These are phyloP conservation scores for Chironex yamaguchii DNA, from an alignment of 30 jellyfish, hydroid and myxozoan genomes.

Conservation along the genomic window DNA sequence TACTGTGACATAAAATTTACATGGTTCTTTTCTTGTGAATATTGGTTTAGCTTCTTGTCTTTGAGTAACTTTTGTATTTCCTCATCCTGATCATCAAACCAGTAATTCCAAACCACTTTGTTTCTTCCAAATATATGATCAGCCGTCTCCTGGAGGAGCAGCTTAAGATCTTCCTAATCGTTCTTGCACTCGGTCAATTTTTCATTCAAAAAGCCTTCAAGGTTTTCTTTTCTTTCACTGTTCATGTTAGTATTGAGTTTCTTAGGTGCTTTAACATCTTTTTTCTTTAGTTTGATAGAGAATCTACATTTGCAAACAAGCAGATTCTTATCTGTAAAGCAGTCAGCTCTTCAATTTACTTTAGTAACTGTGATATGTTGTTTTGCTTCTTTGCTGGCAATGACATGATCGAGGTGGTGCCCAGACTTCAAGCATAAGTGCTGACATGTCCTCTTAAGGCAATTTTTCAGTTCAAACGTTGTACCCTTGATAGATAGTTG, in stretches of 20 bases:
- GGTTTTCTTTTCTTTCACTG: conserved; percentile 31
- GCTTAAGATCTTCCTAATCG: neutral
- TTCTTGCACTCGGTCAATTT: neutral
- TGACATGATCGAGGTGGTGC: conserved; percentile 64
- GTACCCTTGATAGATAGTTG: conserved; percentile 68
- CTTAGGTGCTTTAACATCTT: conserved; percentile 46
- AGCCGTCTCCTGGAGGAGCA: neutral
- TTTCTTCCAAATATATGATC: neutral
- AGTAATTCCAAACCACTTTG: conserved; percentile 28
- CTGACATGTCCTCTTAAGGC: conserved; percentile 64
- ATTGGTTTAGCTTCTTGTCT: conserved; percentile 31
- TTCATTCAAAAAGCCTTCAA: conserved; percentile 7
- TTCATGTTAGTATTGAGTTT: conserved; percentile 43
- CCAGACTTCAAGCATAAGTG: conserved; percentile 37
- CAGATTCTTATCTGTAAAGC: conserved; percentile 56
- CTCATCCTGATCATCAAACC: conserved; percentile 69
- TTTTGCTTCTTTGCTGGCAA: conserved; percentile 51
- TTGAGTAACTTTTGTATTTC: conserved; percentile 58
- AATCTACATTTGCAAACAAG: conserved; percentile 28
- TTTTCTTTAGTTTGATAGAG: conserved; percentile 20
- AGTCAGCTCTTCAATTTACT: no score
- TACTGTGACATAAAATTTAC: conserved; percentile 43
- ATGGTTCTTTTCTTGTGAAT: conserved; percentile 55
- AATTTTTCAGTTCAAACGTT: conserved; percentile 36
- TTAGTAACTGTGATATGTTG: conserved; percentile 29